Base-by-base conservation (phyloP, 2,888 invertebrate genomes). In the Trichogramma evanescens region DNA sequence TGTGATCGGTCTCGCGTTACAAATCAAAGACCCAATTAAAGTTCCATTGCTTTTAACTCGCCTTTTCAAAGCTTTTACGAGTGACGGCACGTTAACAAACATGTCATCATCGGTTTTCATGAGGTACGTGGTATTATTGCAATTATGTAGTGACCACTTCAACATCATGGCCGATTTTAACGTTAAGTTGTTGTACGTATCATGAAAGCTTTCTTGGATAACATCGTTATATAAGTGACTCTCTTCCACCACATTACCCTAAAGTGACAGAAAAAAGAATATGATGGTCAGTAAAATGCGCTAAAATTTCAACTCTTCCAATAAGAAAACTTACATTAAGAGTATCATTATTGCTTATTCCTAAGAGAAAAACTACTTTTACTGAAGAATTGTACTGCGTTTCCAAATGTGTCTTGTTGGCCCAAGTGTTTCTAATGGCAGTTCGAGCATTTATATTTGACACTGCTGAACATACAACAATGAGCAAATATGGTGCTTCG, bases 91-190 rank as follows among this genome's bases (percentile, higher is more conserved):
- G 76, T 92, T 91, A 1, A 93, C 84, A 72, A 89, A 93, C 80
- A 91, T 90, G 69, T 93, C 93, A 67, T 93, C 93, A 67, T 93
- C 93, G 4, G 89, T 88, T 80, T 93, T 93, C 76, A 93, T 82
- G 38, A 93, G 81, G 79, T 86, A 93, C 50, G 84, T 83, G 0
- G 84, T 84, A 44, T 72, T 68, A 38, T 70, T 70, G 65, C 93
- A 93, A 68, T 86, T 84, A 46, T 82, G 83, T 5, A 83, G 85
- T 38, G 89, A 86, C 87, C 91, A 89, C 73, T 93, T 93, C 60
- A 93, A 74, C 82, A 93, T 85, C 86, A 91, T 87, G 8, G 91
- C 86, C 51, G 91, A 89, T 74, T 93, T 93, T 40, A 93, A 72
- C 0, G 93, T 93, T 66, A 93, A 81, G 82, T 93, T 93, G 75